A percentile compares a stretch with the other conserved stretches of the same genome.
These are phyloP conservation scores for Phyllotreta cruciferae DNA, from an alignment of 2,888 invertebrate species.

Conservation along the genomic window DNA sequence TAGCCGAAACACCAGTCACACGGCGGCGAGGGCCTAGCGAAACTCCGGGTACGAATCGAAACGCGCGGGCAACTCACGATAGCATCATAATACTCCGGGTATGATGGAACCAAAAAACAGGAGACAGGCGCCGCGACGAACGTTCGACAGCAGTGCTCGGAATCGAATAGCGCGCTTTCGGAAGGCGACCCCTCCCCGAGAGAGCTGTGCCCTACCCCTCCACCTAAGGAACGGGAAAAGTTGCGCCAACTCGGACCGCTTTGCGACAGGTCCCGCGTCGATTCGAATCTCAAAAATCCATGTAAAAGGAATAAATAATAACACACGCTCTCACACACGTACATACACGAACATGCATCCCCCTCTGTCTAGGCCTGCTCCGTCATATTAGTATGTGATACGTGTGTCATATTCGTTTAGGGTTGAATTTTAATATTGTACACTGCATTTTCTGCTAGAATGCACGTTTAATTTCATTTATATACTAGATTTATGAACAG, in stretches of 20 bases:
- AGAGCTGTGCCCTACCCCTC: slow-evolving; percentile 42
- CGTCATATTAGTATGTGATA: slow-evolving; percentile 24
- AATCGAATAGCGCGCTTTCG: slow-evolving; percentile 55
- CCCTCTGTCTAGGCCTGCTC: slow-evolving; percentile 25
- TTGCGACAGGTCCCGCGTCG: slow-evolving; percentile 60
- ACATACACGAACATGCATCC: not conserved
- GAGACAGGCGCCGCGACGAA: slow-evolving; percentile 35
- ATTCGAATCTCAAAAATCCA: slow-evolving; percentile 60
- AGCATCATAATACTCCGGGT: slow-evolving; percentile 52
- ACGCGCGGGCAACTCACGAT: slow-evolving; percentile 50
- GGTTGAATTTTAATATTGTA: slow-evolving; percentile 24
- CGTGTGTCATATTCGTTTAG: slow-evolving; percentile 32
- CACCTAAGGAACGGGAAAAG: slow-evolving; percentile 44
- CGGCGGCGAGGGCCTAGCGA: slow-evolving; percentile 3
- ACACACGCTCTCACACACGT: slow-evolving; percentile 5
- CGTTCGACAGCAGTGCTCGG: slow-evolving; percentile 48
- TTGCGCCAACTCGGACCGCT: slow-evolving; percentile 55
- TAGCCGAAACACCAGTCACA: slow-evolving; percentile 30
- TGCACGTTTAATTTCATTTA: not conserved
- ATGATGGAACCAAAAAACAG: slow-evolving; percentile 35
- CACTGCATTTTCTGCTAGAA: too few species aligned
- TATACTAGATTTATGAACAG: not conserved
- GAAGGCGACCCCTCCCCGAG: slow-evolving; percentile 54
- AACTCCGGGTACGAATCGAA: slow-evolving; percentile 19
- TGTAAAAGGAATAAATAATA: slow-evolving; percentile 63